Evolutionary conservation across 2,113 vertebrate genomes (phyloP).

Genomic region (Pedionomus torquatus): DNA sequence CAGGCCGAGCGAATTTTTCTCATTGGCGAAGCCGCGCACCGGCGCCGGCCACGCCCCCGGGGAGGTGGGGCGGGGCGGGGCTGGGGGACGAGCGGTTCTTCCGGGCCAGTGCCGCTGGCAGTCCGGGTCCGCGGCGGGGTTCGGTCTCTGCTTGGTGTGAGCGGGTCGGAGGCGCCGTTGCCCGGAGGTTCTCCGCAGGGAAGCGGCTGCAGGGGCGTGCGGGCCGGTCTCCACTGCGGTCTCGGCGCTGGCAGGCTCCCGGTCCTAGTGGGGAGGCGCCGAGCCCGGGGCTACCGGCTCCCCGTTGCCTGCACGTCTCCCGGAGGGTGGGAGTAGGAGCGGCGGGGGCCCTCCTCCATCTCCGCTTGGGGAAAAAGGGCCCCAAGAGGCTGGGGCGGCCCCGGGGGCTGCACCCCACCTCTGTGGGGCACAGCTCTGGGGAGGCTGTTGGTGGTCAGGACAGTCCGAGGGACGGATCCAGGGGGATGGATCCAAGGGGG

Average conservation of each 20-base stretch:
- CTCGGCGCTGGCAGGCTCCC: background rate
- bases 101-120: background rate
- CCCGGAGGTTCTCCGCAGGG: rapidly evolving
- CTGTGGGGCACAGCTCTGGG: background rate
- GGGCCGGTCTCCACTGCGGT: background rate
- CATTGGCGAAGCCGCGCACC: background rate
- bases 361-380: background rate
- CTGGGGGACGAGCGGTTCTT: background rate
- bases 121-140: rapidly evolving
- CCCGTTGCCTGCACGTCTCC: background rate
- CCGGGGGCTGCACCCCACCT: background rate
- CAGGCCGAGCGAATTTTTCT: background rate
- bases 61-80: background rate
- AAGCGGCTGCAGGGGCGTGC: rapidly evolving
- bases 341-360: background rate
- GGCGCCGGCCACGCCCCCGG: background rate
- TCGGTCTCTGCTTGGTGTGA: rapidly evolving
- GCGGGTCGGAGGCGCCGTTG: rapidly evolving
- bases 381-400: background rate
- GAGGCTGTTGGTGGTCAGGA: background rate
- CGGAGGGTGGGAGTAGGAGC: background rate
- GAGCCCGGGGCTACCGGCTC: background rate
- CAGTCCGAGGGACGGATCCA: background rate
- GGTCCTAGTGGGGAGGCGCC: too few relatives aligned
- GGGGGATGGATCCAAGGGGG: too few relatives aligned